Base-by-base conservation (phyloP, 2,888 invertebrate genomes). In the Eupelmus urozonus region DNA sequence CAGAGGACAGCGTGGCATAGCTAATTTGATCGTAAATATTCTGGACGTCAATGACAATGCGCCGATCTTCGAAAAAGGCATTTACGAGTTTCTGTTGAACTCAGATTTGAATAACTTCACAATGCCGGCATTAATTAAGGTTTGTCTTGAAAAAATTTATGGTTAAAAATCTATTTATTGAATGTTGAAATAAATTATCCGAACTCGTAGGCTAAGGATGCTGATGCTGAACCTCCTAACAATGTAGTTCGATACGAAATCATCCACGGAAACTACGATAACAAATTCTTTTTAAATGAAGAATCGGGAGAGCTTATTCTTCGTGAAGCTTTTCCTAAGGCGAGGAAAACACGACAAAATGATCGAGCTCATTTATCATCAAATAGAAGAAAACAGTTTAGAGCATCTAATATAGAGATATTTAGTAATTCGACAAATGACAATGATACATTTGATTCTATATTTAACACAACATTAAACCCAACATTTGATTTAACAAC, bases 181-280 rank as follows among this genome's bases (percentile, higher is more conserved):
- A 53, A 53, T 13, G 16, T 9, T 49, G 49, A 49, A 16, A 49
- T 27, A 25, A 57, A 34, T 34, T 16, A 53, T 1, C 18, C 29
- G 20, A 40, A n/a, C 53, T 20, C 80, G 62, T 83, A 91, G 91
- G 98, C 98, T 65, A 91, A 92, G 79, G 97, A 97, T 89, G 93
- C 92, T 85, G 97, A 97, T 89, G 93, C 96, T 23, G 95, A 95
- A 81, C 91, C 94, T 62, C 96, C 97, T 65, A 97, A 97, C 90
- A 97, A 97, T 89, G 92, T 94, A 86, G 93, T 97, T 25, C 93
- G 94, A 86, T 97, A 97, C 88, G 96, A 96, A 91, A 92, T 97
- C 67, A 92, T 95, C 82, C 93, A 94, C 85, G 95, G 95, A 45
- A 95, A 95, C 87, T 93, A 92, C 84, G 93, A 94, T 69, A 94